Conservation (phyloP, 23 tunicate genomes). For the Botrylloides violaceus region DNA sequence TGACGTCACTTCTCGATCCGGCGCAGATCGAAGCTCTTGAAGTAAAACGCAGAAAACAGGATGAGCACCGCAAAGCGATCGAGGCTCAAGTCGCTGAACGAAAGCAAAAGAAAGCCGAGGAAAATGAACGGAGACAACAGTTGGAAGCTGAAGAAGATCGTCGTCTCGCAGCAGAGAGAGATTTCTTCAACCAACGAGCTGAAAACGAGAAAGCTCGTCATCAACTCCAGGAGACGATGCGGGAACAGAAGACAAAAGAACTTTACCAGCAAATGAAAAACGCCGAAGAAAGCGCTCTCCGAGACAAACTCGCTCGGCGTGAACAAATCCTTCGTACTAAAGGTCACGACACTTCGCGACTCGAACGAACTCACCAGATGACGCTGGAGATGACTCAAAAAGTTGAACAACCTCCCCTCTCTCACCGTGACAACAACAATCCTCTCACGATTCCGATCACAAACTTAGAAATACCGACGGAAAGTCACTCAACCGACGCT, state of each 20-base stretch:
- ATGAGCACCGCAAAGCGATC: slow-evolving; percentile 59
- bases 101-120: slow-evolving; percentile 48
- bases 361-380: slow-evolving; percentile 52
- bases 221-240: slow-evolving; percentile 55
- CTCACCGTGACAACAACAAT: neutral
- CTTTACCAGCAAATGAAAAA: slow-evolving; percentile 81
- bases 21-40: slow-evolving; percentile 82
- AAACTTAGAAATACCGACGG: neutral
- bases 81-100: slow-evolving; percentile 48
- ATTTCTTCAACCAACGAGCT: slow-evolving; percentile 31
- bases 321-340: slow-evolving; percentile 34
- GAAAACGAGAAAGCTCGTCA: slow-evolving; percentile 62
- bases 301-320: slow-evolving; percentile 56
- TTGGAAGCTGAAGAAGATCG: slow-evolving; percentile 60
- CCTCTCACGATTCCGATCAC: neutral
- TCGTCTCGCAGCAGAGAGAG: slow-evolving; percentile 46
- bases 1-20: slow-evolving; percentile 86
- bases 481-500: neutral
- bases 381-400: neutral
- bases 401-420: neutral
- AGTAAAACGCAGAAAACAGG: slow-evolving; percentile 54
- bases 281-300: slow-evolving; percentile 69
- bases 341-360: slow-evolving; percentile 90
- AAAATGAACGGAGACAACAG: slow-evolving; percentile 20
- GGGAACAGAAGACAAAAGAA: slow-evolving; percentile 64